phyloP scores from a whole-genome alignment of 2,888 invertebrate species.

The Mellilla xanthometata region DNA sequence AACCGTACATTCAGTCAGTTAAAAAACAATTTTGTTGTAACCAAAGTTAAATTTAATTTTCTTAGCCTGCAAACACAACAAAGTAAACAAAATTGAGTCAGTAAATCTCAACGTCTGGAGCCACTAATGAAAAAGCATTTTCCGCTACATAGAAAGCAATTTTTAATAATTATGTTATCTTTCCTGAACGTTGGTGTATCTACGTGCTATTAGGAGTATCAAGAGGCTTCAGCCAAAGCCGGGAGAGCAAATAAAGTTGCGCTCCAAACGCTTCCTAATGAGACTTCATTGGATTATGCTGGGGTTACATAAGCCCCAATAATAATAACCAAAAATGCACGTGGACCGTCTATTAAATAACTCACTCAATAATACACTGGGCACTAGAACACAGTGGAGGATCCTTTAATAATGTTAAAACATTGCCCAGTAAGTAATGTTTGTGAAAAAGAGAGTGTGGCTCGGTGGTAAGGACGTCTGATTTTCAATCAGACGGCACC shows the following conservation, averaged over 20 bases:
- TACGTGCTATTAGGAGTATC: constrained; percentile 69
- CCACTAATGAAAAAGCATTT: constrained; percentile 50
- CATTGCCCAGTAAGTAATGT: too few relatives aligned
- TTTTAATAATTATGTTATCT: constrained; percentile 77
- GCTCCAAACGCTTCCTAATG: constrained; percentile 72
- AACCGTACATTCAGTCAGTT: too few relatives aligned
- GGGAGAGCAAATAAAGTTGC: constrained; percentile 73
- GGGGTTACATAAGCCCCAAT: constrained; percentile 68
- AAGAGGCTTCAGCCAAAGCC: constrained; percentile 66
- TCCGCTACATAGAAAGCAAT: constrained; percentile 69
- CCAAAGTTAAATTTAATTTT: not conserved
- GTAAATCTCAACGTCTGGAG: constrained; percentile 23
- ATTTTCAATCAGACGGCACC: too few relatives aligned
- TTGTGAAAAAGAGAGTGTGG: too few relatives aligned
- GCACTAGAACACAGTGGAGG: constrained; percentile 24
- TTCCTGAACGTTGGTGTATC: constrained; percentile 55
- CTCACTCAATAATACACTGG: constrained; percentile 66
- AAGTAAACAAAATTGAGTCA: constrained; percentile 22
- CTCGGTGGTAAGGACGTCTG: too few relatives aligned
- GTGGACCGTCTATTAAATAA: constrained; percentile 75
- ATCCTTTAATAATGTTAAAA: too few relatives aligned
- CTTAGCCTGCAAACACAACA: constrained; percentile 1
- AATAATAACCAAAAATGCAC: constrained; percentile 81
- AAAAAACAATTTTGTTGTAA: too few relatives aligned
- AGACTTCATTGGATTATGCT: constrained; percentile 78